Conservation (phyloP, 2,113 vertebrate species). For the Tragulus kanchil region DNA sequence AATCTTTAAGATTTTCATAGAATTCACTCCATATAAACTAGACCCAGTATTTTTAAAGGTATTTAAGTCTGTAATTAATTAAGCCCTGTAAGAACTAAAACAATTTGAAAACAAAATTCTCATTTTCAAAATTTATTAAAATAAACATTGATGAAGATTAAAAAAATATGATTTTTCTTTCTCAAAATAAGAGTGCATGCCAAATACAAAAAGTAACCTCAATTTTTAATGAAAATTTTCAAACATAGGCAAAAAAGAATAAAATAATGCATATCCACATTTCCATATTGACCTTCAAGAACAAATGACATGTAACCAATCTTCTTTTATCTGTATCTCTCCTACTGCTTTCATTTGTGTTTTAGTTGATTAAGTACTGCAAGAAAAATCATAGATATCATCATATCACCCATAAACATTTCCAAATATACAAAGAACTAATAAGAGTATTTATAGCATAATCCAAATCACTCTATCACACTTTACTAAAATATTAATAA, state of each 20-base stretch:
- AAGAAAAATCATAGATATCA: background rate
- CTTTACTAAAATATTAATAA: background rate
- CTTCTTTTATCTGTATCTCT: background rate
- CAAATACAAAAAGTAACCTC: background rate
- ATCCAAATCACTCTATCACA: background rate
- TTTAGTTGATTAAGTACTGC: background rate
- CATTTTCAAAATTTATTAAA: background rate
- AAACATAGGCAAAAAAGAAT: background rate
- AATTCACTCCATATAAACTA: background rate
- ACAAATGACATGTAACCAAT: background rate
- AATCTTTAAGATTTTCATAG: background rate
- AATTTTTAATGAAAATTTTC: background rate
- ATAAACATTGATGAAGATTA: background rate
- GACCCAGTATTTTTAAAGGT: background rate
- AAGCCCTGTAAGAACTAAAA: background rate
- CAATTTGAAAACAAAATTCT: background rate
- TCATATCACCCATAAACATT: background rate
- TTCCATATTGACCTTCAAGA: background rate
- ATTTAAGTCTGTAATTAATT: background rate
- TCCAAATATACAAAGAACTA: background rate
- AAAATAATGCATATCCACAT: background rate
- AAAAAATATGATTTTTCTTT: background rate
- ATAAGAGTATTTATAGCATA: background rate
- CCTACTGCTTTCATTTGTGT: background rate
- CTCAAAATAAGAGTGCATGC: background rate